phyloP scores from a whole-genome alignment of 2,888 invertebrate genomes.

The Anoplius nigerrimus region DNA sequence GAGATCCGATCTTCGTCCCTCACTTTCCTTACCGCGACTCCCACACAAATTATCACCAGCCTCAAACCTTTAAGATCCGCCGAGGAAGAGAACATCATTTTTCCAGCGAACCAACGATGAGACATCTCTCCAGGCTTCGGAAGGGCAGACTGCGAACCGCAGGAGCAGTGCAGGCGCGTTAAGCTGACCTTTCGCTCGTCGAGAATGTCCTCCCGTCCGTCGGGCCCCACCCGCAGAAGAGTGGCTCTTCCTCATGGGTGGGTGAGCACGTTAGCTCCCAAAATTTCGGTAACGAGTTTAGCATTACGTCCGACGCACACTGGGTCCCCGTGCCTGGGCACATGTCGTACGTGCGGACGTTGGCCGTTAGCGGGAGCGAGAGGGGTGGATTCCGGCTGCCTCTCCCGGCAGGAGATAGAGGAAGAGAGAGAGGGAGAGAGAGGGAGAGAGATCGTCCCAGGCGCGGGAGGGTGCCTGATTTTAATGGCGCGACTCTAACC shows the following conservation, averaged over 20 bases:
- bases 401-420: too few relatives aligned
- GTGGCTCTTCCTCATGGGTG: conserved; percentile 43
- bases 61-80: too few relatives aligned
- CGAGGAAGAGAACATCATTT: too few relatives aligned
- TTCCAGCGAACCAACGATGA: too few relatives aligned
- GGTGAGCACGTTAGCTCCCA: conserved; percentile 61
- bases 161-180: too few relatives aligned
- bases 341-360: conserved; percentile 17
- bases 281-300: conserved; percentile 69
- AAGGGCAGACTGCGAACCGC: too few relatives aligned
- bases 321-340: conserved; percentile 7
- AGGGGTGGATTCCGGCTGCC: neutral
- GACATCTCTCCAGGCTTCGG: too few relatives aligned
- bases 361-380: neutral
- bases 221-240: neutral
- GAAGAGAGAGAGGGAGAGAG: neutral
- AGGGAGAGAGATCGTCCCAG: neutral
- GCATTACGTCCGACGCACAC: conserved; percentile 53
- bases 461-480: conserved; percentile 66
- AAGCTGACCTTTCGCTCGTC: too few relatives aligned
- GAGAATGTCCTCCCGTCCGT: neutral
- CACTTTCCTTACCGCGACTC: too few relatives aligned
- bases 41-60: too few relatives aligned
- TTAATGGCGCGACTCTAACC: conserved; percentile 65
- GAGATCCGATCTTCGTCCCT: too few relatives aligned